Conservation (phyloP, 2,888 invertebrate genomes). For the Busseola fusca region DNA sequence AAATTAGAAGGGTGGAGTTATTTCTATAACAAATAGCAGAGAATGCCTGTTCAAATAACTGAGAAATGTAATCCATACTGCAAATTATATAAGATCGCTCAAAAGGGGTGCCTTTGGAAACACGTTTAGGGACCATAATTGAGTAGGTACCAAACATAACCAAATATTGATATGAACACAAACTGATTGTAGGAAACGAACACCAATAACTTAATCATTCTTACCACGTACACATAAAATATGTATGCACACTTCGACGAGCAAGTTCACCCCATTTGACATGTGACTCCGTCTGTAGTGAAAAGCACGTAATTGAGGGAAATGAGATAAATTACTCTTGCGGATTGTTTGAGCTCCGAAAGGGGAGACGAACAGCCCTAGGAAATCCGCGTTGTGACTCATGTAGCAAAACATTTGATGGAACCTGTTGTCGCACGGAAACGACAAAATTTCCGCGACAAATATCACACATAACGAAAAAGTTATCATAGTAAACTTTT, state of each 20-base stretch:
- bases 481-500: constrained; percentile 28
- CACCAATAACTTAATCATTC: constrained; percentile 53
- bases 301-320: constrained; percentile 85
- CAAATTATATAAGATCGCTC: constrained; percentile 45
- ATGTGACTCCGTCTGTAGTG: constrained; percentile 74
- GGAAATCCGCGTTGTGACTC: constrained; percentile 54
- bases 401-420: constrained; percentile 58
- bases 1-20: constrained; percentile 74
- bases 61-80: constrained; percentile 55
- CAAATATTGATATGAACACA: constrained; percentile 40
- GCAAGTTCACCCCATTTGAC: constrained; percentile 78
- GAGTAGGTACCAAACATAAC: constrained; percentile 13
- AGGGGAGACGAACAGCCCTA: constrained; percentile 64
- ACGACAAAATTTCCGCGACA: constrained; percentile 51
- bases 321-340: constrained; percentile 85
- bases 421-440: constrained; percentile 46
- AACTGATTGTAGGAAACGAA: constrained; percentile 36
- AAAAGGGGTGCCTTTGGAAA: constrained; percentile 19
- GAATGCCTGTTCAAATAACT: constrained; percentile 56
- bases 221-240: constrained; percentile 63
- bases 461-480: constrained; percentile 50
- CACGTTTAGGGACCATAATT: constrained; percentile 34
- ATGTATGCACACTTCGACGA: constrained; percentile 71
- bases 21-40: constrained; percentile 55
- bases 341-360: constrained; percentile 71